Evolutionary conservation across 2,797 vertebrate genomes (phyloP).

Genomic region (Meda fulgida): DNA sequence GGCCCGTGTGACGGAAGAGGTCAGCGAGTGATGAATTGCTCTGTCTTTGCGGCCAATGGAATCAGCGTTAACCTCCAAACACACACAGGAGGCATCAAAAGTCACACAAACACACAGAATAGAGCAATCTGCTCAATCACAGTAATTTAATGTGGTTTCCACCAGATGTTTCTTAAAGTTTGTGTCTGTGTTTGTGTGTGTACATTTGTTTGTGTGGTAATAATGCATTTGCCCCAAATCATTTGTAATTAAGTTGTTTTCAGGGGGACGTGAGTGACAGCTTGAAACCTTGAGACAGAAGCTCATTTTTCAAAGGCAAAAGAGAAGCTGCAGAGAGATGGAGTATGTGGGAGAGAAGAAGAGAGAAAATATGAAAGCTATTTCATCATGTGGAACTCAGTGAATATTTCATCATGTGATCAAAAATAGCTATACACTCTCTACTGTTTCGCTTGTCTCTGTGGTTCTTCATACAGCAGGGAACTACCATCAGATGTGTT

Average conservation of each 20-base stretch:
- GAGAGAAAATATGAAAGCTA: slow-evolving; percentile 30
- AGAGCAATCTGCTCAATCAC: not conserved
- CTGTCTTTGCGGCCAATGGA: not conserved
- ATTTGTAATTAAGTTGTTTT: slow-evolving; percentile 18
- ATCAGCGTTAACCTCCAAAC: not conserved
- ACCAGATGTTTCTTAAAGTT: not conserved
- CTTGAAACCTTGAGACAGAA: slow-evolving; percentile 31
- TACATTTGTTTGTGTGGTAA: not conserved
- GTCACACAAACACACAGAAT: not conserved
- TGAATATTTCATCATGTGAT: slow-evolving; percentile 59
- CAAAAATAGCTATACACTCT: slow-evolving; percentile 50
- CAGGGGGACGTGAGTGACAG: slow-evolving; percentile 1
- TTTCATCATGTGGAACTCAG: slow-evolving; percentile 54
- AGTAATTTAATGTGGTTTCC: slow-evolving; percentile 1
- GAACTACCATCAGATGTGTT: not conserved
- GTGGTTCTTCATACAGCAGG: not conserved
- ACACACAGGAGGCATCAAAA: not conserved
- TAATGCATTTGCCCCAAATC: slow-evolving; percentile 14
- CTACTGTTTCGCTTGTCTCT: slow-evolving; percentile 7
- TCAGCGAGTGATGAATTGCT: not conserved
- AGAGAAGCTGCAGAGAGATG: not conserved
- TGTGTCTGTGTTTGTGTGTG: slow-evolving; percentile 9
- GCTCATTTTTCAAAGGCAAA: not conserved
- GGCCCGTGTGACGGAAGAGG: not conserved
- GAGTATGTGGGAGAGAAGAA: slow-evolving; percentile 9